phyloP scores from a whole-genome alignment of 2,113 vertebrate genomes.

The Poecilia latipinna region DNA sequence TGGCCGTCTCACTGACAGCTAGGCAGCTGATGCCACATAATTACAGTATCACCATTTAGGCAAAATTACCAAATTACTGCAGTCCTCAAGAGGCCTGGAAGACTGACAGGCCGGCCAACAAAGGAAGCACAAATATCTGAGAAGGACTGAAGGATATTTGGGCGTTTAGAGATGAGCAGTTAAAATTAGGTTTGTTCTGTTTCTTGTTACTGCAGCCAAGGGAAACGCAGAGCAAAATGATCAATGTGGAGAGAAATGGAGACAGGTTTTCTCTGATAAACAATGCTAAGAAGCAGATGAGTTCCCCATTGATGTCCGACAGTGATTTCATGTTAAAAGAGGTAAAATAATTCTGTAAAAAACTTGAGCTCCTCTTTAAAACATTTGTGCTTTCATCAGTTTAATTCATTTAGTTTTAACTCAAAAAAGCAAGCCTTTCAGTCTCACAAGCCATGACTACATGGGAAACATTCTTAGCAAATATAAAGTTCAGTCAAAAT shows the following conservation, averaged over 20 bases:
- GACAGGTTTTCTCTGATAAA: slow-evolving; percentile 49
- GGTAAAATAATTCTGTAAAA: slow-evolving; percentile 24
- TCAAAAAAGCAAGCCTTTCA: neutral
- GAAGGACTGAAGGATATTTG: slow-evolving; percentile 31
- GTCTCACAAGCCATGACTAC: neutral
- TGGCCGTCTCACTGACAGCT: slow-evolving; percentile 77
- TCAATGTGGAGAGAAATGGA: slow-evolving; percentile 46
- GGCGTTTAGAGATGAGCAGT: slow-evolving; percentile 38
- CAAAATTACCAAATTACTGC: slow-evolving; percentile 82
- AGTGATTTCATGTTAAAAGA: slow-evolving; percentile 44
- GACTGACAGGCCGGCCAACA: slow-evolving; percentile 76
- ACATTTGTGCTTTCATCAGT: neutral
- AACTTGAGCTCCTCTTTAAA: slow-evolving; percentile 7
- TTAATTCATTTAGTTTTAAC: too few species aligned
- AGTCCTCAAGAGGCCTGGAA: slow-evolving; percentile 66
- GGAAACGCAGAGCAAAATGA: slow-evolving; percentile 57
- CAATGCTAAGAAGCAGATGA: slow-evolving; percentile 65
- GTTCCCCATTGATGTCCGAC: slow-evolving; percentile 55
- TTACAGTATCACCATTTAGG: slow-evolving; percentile 80
- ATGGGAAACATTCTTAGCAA: neutral
- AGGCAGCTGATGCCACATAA: slow-evolving; percentile 80
- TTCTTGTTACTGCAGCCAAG: slow-evolving; percentile 41
- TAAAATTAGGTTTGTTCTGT: slow-evolving; percentile 51
- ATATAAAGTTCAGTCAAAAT: neutral
- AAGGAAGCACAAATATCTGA: slow-evolving; percentile 78